Evolutionary conservation across 1,140 invertebrate genomes (phyloP).

Genomic region (Ptiloglossa arizonensis): DNA sequence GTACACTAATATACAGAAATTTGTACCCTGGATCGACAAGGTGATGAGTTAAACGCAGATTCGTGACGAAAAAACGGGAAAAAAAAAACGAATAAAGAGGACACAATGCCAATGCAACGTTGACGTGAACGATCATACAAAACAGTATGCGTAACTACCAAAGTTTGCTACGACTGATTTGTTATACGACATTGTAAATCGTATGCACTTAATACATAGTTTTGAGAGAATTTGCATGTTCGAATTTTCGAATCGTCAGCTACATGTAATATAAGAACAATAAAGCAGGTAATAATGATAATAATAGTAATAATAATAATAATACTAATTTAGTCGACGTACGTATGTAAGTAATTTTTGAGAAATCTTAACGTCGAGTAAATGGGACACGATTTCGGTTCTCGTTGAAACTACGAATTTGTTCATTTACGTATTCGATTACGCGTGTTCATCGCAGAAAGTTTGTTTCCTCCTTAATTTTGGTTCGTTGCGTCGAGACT

Average conservation of each 20-base stretch:
- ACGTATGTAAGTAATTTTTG: background rate
- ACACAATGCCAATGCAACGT: background rate
- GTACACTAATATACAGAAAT: constrained; percentile 95
- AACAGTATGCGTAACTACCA: constrained; percentile 6
- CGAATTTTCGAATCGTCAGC: background rate
- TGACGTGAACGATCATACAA: background rate
- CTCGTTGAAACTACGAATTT: too few relatives aligned
- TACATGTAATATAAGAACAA: background rate
- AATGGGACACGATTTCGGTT: too few relatives aligned
- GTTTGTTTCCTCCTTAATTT: too few relatives aligned
- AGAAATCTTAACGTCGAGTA: too few relatives aligned
- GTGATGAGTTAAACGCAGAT: constrained; percentile 84
- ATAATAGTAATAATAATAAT: background rate
- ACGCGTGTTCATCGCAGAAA: too few relatives aligned
- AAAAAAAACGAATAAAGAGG: background rate
- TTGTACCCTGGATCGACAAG: constrained; percentile 95
- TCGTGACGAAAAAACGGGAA: too few relatives aligned
- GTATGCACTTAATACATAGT: background rate
- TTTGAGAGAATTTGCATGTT: background rate
- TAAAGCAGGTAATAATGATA: background rate
- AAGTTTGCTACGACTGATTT: constrained; percentile 11
- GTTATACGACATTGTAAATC: background rate
- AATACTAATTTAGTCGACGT: background rate
- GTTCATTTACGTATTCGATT: too few relatives aligned
- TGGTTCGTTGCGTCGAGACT: too few relatives aligned